Conservation (phyloP, 2,113 vertebrate species). For the Agelaius phoeniceus region DNA sequence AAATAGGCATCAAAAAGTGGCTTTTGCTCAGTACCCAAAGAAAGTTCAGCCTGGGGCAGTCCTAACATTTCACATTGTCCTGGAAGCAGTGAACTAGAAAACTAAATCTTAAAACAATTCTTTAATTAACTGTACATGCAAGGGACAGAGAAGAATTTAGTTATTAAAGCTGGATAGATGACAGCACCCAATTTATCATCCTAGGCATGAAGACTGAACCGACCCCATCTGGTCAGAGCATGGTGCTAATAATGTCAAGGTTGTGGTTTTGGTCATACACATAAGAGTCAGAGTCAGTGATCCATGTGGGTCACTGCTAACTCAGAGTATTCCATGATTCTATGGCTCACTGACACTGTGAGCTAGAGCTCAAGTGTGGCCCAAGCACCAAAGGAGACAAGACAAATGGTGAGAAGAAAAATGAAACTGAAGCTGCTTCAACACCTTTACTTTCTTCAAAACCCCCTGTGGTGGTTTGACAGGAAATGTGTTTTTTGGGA, state of each 20-base stretch:
- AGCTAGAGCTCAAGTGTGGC: accelerated
- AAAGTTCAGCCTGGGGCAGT: background rate
- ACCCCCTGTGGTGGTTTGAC: too few relatives aligned
- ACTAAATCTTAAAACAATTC: background rate
- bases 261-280: background rate
- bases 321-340: background rate
- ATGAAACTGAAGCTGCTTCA: background rate
- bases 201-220: background rate
- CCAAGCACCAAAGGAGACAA: background rate
- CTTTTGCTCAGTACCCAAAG: background rate
- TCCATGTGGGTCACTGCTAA: background rate
- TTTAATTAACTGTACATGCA: background rate
- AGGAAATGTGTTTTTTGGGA: too few relatives aligned
- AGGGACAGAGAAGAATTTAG: background rate
- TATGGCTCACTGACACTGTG: accelerated
- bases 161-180: background rate
- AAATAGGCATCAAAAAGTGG: background rate
- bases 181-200: background rate
- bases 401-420: background rate
- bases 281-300: background rate
- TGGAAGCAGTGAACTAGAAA: background rate
- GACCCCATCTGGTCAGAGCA: background rate
- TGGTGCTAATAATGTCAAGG: background rate
- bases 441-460: background rate
- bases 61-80: background rate